Evolutionary conservation across 2,888 invertebrate species (phyloP).

Genomic region (Kryphioiulus occultus): DNA sequence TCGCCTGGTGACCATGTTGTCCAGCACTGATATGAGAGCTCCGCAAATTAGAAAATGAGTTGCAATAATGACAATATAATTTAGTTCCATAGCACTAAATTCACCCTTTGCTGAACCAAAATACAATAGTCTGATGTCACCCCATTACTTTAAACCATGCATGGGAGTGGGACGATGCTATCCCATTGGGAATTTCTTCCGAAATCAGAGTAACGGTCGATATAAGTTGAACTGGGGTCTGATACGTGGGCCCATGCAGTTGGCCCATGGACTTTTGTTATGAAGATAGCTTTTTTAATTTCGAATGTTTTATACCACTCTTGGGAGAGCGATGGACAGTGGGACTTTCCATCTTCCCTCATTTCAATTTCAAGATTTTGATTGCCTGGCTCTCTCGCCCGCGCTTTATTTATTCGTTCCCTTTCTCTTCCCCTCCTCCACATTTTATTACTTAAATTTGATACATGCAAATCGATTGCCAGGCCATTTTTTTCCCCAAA

Average conservation of each 20-base stretch:
- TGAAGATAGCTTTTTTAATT: not conserved
- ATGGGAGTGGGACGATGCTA: not conserved
- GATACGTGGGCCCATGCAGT: not conserved
- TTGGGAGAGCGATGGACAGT: not conserved
- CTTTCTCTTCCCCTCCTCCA: constrained; percentile 15
- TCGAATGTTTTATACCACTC: not conserved
- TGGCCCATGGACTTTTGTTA: not conserved
- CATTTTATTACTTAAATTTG: constrained; percentile 23
- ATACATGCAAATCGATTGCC: constrained; percentile 23
- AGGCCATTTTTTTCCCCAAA: not conserved
- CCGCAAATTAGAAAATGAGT: no score
- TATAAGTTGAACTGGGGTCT: not conserved
- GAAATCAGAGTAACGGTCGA: not conserved
- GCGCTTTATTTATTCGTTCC: not conserved
- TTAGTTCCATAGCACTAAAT: not conserved
- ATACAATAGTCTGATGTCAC: not conserved
- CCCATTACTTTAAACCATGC: no score
- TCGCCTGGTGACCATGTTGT: no score
- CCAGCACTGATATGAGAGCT: no score
- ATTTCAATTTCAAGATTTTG: constrained; percentile 8
- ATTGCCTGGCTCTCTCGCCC: not conserved
- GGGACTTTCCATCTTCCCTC: not conserved
- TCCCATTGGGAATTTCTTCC: not conserved
- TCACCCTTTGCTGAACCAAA: not conserved
- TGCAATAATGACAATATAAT: no score